Evolutionary conservation across 2,797 vertebrate genomes (phyloP), one percentile per base, ranked within the genome.

Genomic region (Sebastes alutus): DNA sequence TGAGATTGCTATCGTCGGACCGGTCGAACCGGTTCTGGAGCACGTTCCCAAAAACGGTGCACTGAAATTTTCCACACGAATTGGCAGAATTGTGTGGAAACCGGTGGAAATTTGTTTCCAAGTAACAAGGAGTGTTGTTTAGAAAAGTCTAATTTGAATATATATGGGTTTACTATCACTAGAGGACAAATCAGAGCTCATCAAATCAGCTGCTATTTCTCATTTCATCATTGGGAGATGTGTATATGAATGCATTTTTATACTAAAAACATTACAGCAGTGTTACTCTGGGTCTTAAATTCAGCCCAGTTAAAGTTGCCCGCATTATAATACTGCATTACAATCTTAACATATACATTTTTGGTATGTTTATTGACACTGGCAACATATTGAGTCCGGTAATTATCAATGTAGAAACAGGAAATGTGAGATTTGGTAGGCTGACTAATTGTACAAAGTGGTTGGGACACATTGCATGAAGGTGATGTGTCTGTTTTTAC

Each of bases 21-120:
- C 85, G 61, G 95, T 94, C 81, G 8, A 62, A 92, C 95, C 88
- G 70, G 95, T 66, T 93, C 68, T 6, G 10, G 23, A 70, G 58
- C 62, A 71, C 27, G 22, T 49, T 35, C 12, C 71, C 20, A 16
- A 52, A 80, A 72, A 72, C 23, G 2, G 11, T 35, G 61, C 14
- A 52, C 35, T 29, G 49, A 22, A 55, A 70, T 67, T 66, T 38
- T 30, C 38, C 2, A 12, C 38, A 69, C 23, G 77, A 59, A 83
- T 78, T 75, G 27, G n/a, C 62, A 63, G 46, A 69, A 87, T 77
- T 49, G 52, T 3, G 2, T 72, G n/a, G 2, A 75, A 62, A 69
- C 5, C 0, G 5, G 4, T 27, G 3, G n/a, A 52, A 59, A 56
- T 82, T 11, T 52, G 3, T 16, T 20, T n/a, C 20, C 1, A 13